Base-by-base conservation (phyloP, 1,140 invertebrate species). In the Panagrolaimus sp. region DNA sequence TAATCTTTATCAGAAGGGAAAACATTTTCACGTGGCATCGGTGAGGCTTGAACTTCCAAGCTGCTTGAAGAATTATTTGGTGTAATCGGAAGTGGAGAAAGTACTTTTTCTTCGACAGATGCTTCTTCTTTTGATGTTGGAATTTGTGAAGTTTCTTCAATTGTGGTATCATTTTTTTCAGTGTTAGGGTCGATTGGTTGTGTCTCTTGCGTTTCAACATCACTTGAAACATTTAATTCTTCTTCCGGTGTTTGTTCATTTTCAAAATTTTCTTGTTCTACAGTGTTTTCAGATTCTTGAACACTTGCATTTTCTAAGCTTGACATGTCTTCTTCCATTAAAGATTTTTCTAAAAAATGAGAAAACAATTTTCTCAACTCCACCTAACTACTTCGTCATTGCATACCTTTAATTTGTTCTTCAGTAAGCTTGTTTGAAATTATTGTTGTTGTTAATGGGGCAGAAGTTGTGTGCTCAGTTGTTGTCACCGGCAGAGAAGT, bases 401-500 rank as follows among this genome's bases (percentile, higher is more conserved):
- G 32, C 32, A 38, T 38, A 38, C 32, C 32, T 38, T 38, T 38
- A 38, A 38, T 38, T 38, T 38, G 32, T 38, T 38, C 32, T 38
- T 38, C 32, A 4, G 32, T 38, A 4, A 38, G 32, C 32, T 38
- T 38, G 32, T 17, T 63, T 63, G 14, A 32, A 15, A 4, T 55
- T 52, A 47, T 69, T 28, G 55, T 63, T 17, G 63, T 45, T 26
- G 44, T 21, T 17, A 52, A 17, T n/a, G 67, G 43, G 10, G 15
- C 45, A 24, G 70, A 28, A 15, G 70, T 72, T 8, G 68, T 32
- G 4, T 17, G 17, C 17, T n/a, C n/a, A 14, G 43, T 71, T 5
- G 69, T 72, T 58, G 70, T 71, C 1, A 26, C 38, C 32, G 70
- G 73, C 63, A 14, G 15, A 10, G 46, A 52, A 71, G 68, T 48